phyloP scores from a whole-genome alignment of 2,113 vertebrate genomes.

The Arothron firmamentum region DNA sequence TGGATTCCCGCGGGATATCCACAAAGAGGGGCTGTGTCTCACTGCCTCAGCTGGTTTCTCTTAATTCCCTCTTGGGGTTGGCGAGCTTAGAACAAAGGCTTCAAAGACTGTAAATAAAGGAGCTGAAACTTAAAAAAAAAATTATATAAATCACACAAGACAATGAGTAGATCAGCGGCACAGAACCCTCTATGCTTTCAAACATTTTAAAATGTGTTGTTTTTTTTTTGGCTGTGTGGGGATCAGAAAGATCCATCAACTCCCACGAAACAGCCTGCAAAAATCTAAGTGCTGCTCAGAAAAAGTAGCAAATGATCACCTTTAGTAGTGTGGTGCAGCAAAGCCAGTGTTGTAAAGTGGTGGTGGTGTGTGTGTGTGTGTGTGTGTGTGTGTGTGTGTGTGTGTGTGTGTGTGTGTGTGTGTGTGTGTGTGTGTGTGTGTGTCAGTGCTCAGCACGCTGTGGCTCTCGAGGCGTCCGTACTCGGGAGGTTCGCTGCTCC shows the following conservation, averaged over 20 bases:
- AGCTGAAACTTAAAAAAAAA: too few species aligned
- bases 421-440: constrained; percentile 4
- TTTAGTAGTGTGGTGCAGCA: too few species aligned
- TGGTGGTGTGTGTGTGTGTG: not conserved
- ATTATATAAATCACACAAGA: too few species aligned
- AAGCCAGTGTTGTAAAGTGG: too few species aligned
- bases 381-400: constrained; percentile 6
- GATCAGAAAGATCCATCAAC: too few species aligned
- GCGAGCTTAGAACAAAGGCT: not conserved
- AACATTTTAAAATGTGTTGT: too few species aligned
- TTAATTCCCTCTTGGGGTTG: not conserved
- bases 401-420: not conserved
- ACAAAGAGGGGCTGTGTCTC: not conserved
- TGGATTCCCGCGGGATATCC: not conserved
- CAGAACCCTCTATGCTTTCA: too few species aligned
- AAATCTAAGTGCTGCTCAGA: too few species aligned
- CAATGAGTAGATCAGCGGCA: too few species aligned
- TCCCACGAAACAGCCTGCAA: too few species aligned
- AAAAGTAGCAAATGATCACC: too few species aligned
- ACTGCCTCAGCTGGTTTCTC: not conserved
- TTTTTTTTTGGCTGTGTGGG: too few species aligned
- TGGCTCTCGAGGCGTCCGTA: constrained; percentile 70
- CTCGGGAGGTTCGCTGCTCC: constrained; percentile 84
- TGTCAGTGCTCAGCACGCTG: constrained; percentile 81
- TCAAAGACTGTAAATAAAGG: not conserved